phyloP scores from a whole-genome alignment of 1,140 invertebrate species.

The Rhopalosiphum padi region DNA sequence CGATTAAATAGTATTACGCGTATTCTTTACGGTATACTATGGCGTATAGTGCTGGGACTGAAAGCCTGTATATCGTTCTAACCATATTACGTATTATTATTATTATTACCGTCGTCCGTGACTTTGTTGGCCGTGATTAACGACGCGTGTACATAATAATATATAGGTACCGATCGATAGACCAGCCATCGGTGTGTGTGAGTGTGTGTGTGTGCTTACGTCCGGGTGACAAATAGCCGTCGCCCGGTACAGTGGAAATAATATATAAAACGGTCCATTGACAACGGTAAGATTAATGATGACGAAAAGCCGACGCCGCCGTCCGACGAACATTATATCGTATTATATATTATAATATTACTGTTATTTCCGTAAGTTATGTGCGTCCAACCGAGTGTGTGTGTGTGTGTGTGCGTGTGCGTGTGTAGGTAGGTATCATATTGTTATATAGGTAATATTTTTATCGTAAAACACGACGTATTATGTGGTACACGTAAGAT shows the following conservation, averaged over 20 bases:
- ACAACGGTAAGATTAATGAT: conserved; percentile 36
- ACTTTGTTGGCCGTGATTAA: conserved; percentile 8
- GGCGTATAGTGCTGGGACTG: neutral
- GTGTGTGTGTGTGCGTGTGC: too few species aligned
- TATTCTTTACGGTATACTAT: too few species aligned
- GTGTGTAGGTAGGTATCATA: too few species aligned
- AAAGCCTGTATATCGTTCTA: neutral
- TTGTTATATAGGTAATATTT: neutral
- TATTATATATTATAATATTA: conserved; percentile 4
- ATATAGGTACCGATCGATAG: neutral
- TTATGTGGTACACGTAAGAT: neutral
- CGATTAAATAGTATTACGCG: neutral
- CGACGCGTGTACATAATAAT: conserved; percentile 1
- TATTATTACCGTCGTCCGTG: neutral
- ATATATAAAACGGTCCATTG: conserved; percentile 42
- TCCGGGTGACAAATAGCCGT: conserved; percentile 37
- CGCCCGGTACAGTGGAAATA: conserved; percentile 36
- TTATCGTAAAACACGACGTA: neutral
- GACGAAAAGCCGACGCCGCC: neutral
- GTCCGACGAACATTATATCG: neutral
- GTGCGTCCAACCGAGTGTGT: neutral
- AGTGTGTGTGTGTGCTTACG: neutral
- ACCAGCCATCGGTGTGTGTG: neutral
- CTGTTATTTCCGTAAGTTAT: neutral
- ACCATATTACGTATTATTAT: neutral